Base-by-base conservation (phyloP, 2,888 invertebrate genomes). In the Troides helena region DNA sequence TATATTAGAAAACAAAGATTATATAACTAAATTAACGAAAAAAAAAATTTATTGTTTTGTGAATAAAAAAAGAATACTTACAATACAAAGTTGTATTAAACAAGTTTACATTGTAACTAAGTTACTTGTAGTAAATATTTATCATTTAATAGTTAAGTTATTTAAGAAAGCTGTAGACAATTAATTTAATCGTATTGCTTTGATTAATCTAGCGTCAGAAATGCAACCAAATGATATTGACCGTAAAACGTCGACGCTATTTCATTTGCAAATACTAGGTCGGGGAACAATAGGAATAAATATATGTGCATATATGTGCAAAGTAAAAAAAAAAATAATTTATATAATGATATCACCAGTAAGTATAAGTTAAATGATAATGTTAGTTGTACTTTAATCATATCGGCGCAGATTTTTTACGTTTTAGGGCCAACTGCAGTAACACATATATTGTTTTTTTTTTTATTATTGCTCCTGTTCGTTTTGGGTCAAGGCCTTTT, bases 221-320 rank as follows among this genome's bases (percentile, higher is more conserved):
- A 50, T 59, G 62, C 36, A 63, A 21, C 62, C 62, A 68, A 46
- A 63, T 59, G 63, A 59, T 69, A 53, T 69, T 64, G 63, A 14
- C 69, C 69, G 64, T 69, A 64, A 61, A 69, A 69, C 23, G 60
- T 39, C 21, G 56, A 65, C 64, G 59, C 43, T 60, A 43, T 69
- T 65, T 56, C 60, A 61, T 65, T 69, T 61, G 56, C 65, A 65
- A 53, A 61, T 61, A 61, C 43, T 64, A 64, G 64, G 68, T 68
- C 60, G 53, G 53, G 18, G 68, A 53, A 50, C 60, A 64, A 65
- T 39, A 46, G 4, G 64, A 64, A 64, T 56, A 53, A 46, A 53
- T 61, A 60, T 21, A 21, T 21, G 21, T 21, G 21, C 21, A 21
- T 21, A 21, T 21, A 61, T 65, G 60, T 53, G 10, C 2, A 4